Conservation (phyloP, 2,888 invertebrate genomes). For the Hyposoter didymator region DNA sequence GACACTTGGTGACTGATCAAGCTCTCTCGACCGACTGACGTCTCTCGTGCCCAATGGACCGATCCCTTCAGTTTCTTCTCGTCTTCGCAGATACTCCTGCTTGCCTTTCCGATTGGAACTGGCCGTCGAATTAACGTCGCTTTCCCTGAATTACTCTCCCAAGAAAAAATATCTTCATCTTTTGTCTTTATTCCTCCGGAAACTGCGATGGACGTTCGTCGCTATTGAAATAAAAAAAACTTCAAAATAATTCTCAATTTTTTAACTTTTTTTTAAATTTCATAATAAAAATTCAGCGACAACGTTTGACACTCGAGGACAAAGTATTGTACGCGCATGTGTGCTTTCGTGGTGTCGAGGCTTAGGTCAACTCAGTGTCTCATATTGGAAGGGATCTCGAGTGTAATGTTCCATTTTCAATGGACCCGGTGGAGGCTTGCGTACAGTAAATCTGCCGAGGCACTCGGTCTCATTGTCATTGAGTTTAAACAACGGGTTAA, state of each 20-base stretch:
- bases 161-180: too few species aligned
- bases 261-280: constrained; percentile 74
- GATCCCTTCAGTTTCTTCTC: constrained; percentile 3
- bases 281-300: constrained; percentile 76
- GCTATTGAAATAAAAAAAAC: too few species aligned
- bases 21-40: constrained; percentile 75
- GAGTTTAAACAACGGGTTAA: constrained; percentile 79
- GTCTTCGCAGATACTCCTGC: neutral
- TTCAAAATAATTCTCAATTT: neutral
- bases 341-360: constrained; percentile 49
- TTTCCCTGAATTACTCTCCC: too few species aligned
- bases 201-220: too few species aligned
- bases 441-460: constrained; percentile 56
- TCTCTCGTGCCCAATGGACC: constrained; percentile 75
- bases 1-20: constrained; percentile 79
- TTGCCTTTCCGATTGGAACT: constrained; percentile 9
- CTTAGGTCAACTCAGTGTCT: constrained; percentile 64
- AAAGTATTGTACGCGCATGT: constrained; percentile 73
- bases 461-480: constrained; percentile 79
- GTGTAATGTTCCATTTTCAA: constrained; percentile 68
- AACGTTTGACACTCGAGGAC: constrained; percentile 70
- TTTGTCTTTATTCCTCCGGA: too few species aligned
- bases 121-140: neutral
- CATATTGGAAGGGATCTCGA: constrained; percentile 70
- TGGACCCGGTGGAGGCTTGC: constrained; percentile 75